Conservation (phyloP, 64 coral and sea anemone genomes). For the Dendrophyllia cribrosa region DNA sequence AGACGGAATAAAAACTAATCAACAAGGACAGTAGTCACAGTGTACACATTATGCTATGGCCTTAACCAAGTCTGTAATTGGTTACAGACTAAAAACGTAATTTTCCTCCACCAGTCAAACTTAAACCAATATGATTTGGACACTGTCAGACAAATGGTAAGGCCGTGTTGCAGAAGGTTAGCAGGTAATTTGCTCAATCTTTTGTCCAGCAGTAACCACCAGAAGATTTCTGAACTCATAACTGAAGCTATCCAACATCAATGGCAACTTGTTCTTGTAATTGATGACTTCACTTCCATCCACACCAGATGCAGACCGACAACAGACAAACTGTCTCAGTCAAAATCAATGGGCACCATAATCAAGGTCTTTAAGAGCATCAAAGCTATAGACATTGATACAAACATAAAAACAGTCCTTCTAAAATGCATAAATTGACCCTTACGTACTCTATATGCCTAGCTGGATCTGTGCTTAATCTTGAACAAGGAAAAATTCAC, state of each 20-base stretch:
- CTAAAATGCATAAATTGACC: slow-evolving; percentile 54
- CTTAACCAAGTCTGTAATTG: slow-evolving; percentile 50
- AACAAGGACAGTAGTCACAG: slow-evolving; percentile 27
- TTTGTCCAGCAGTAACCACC: slow-evolving; percentile 15
- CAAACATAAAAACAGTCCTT: slow-evolving; percentile 31
- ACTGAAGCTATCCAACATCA: slow-evolving; percentile 48
- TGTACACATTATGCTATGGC: slow-evolving; percentile 42
- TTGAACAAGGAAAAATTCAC: too few relatives aligned
- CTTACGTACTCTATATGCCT: slow-evolving; percentile 69
- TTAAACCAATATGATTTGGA: slow-evolving; percentile 23
- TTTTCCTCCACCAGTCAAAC: slow-evolving; percentile 22
- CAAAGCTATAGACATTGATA: neutral
- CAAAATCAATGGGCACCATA: slow-evolving; percentile 59
- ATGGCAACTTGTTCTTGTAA: slow-evolving; percentile 54
- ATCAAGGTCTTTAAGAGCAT: slow-evolving; percentile 63
- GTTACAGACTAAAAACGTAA: slow-evolving; percentile 21
- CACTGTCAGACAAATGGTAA: slow-evolving; percentile 18
- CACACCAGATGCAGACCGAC: slow-evolving; percentile 32
- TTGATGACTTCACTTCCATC: slow-evolving; percentile 70
- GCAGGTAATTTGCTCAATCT: slow-evolving; percentile 1
- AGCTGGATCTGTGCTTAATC: slow-evolving; percentile 56
- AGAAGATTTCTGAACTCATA: slow-evolving; percentile 45
- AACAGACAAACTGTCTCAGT: neutral
- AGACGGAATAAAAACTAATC: slow-evolving; percentile 18
- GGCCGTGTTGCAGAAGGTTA: slow-evolving; percentile 20